Evolutionary conservation across 2,797 vertebrate genomes (phyloP), one percentile per base, ranked within the genome.

Genomic region (Myotis daubentonii): DNA sequence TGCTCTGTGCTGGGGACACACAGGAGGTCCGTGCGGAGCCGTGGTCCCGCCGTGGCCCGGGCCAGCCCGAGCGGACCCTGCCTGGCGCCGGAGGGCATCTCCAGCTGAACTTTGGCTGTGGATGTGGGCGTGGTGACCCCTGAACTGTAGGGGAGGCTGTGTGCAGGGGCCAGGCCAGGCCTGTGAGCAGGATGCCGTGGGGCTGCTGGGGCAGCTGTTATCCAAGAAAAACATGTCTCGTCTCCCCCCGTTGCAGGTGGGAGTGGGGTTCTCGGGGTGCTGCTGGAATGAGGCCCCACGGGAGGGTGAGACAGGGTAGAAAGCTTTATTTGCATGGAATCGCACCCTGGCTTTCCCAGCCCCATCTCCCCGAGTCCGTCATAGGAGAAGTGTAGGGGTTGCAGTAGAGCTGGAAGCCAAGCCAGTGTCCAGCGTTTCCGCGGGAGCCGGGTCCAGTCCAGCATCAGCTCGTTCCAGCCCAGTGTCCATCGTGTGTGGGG

Each of bases 21-120:
- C 0, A 10, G 3, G 1, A 33, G 4, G 55, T 76, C 72, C 8
- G 3, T 3, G 6, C 1, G 2, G 3, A n/a, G 10, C 15, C 15
- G 8, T 6, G 33, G 55, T 15, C 51, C 33, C 20, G 33, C 19
- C 2, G 33, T 28, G 49, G 71, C 78, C 8, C 20, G 10, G 5
- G 57, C 49, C n/a, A 5, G 25, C 38, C 30, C 16, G 49, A 16
- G 33, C 4, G 44, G 71, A 55, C 3, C 5, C 41, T 30, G 53
- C 7, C 47, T 17, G 80, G 57, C 4, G 53, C 44, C 4, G 2
- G 1, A 11, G 25, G 1, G 2, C 19, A 17, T 1, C 51, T 41
- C 12, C 23, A 13, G 62, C 65, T 30, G 20, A 17, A 6, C 2
- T 0, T 53, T 23, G 20, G 53, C 41, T 28, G 70, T 28, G 41